These are phyloP conservation scores for Cyphomyrmex costatus DNA, from an alignment of 1,140 invertebrate genomes.

Conservation along the genomic window DNA sequence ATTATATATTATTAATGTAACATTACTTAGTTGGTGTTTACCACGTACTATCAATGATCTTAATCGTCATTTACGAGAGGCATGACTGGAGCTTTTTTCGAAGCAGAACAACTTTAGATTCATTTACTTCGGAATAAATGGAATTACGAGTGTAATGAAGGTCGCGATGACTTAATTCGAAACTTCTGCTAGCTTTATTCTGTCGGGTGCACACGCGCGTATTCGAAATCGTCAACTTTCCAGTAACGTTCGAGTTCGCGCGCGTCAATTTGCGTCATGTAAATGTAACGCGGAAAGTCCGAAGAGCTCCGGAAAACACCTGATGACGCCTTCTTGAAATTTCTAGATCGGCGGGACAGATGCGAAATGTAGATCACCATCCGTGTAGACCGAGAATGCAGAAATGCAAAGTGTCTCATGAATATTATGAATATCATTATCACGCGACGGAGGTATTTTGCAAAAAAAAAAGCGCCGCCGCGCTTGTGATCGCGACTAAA, in stretches of 20 bases:
- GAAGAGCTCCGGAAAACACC: not conserved
- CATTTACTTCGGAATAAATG: not conserved
- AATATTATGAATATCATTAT: constrained; percentile 26
- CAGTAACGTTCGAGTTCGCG: not conserved
- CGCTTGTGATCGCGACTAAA: not conserved
- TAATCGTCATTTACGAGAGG: too few species aligned
- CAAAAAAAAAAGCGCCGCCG: not conserved
- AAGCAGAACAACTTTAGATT: not conserved
- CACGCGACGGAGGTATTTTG: constrained; percentile 21
- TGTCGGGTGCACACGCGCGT: too few species aligned
- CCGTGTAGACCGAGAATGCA: not conserved
- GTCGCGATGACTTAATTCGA: not conserved
- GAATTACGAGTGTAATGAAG: not conserved
- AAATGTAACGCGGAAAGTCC: constrained; percentile 6
- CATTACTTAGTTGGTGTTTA: too few species aligned
- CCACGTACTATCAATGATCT: too few species aligned
- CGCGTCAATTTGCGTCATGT: not conserved
- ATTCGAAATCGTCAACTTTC: not conserved
- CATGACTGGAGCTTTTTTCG: not conserved
- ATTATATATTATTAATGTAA: too few species aligned
- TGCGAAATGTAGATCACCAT: not conserved
- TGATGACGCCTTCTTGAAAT: not conserved
- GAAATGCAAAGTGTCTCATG: not conserved
- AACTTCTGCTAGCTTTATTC: not conserved
- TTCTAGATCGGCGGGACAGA: constrained; percentile 1